A percentile compares a stretch with the other conserved stretches of the same genome.
Evolutionary conservation across 1,140 invertebrate species (phyloP).

Genomic region (Heliconius hewitsoni): DNA sequence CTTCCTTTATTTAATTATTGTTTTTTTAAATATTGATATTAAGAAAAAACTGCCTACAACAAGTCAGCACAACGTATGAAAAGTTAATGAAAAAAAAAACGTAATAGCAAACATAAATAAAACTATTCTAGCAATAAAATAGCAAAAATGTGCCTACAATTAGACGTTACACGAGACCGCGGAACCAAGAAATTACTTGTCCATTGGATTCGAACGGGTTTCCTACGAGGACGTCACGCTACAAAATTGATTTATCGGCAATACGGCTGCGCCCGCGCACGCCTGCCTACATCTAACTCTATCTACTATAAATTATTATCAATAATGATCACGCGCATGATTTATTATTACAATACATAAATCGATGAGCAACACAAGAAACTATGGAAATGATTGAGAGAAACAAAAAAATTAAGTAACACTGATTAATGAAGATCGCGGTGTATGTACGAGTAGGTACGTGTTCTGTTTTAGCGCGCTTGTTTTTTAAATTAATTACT

Average conservation of each 20-base stretch:
- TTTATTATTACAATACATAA: slow-evolving; percentile 74
- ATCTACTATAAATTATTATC: slow-evolving; percentile 70
- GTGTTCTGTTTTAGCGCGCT: slow-evolving; percentile 19
- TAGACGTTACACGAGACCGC: neutral
- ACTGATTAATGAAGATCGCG: slow-evolving; percentile 38
- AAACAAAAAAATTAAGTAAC: slow-evolving; percentile 40
- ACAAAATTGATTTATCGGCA: slow-evolving; percentile 57
- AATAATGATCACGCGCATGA: slow-evolving; percentile 70
- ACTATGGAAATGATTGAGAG: slow-evolving; percentile 49
- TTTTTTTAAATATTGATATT: too few species aligned
- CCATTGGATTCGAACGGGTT: slow-evolving; percentile 6
- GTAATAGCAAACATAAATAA: neutral
- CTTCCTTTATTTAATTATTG: too few species aligned
- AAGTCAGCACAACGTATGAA: too few species aligned
- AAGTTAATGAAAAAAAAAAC: too few species aligned
- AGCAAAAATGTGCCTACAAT: neutral
- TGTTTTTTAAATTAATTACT: slow-evolving; percentile 20
- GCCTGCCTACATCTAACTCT: slow-evolving; percentile 35
- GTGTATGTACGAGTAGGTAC: neutral
- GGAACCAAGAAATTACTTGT: neutral
- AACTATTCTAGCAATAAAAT: neutral
- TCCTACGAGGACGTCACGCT: slow-evolving; percentile 18
- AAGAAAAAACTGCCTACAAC: too few species aligned
- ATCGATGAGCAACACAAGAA: slow-evolving; percentile 61
- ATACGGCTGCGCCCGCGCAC: slow-evolving; percentile 43